phyloP scores from a whole-genome alignment of 2,888 invertebrate species.

The Epinotia brunnichana region DNA sequence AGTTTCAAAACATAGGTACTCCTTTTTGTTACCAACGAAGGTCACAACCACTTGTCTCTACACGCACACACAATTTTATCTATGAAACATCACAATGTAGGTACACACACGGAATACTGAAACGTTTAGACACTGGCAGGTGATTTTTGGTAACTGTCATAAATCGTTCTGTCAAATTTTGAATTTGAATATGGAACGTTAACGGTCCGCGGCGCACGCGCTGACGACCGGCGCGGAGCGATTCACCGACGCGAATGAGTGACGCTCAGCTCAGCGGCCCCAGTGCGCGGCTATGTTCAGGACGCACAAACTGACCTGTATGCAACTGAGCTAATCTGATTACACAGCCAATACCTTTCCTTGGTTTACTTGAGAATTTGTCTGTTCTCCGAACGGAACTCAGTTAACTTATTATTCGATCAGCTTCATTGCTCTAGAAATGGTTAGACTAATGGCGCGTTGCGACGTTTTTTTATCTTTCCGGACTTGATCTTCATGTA shows the following conservation, averaged over 20 bases:
- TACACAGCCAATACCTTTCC: slow-evolving; percentile 49
- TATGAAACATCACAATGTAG: slow-evolving; percentile 47
- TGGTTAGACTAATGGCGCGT: slow-evolving; percentile 33
- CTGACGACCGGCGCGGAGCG: slow-evolving; percentile 65
- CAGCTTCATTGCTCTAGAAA: slow-evolving; percentile 34
- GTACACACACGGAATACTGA: slow-evolving; percentile 50
- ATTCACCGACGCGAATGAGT: slow-evolving; percentile 74
- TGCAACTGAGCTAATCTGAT: slow-evolving; percentile 71
- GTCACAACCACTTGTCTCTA: slow-evolving; percentile 77
- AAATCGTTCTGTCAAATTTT: slow-evolving; percentile 55
- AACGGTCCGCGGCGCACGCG: slow-evolving; percentile 59
- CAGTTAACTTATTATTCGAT: slow-evolving; percentile 18
- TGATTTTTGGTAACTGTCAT: slow-evolving; percentile 54
- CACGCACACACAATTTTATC: slow-evolving; percentile 55
- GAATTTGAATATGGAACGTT: slow-evolving; percentile 69
- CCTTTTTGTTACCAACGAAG: slow-evolving; percentile 64
- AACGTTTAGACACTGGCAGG: slow-evolving; percentile 52
- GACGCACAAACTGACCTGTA: slow-evolving; percentile 68
- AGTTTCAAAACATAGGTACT: slow-evolving; percentile 57
- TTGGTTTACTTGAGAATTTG: slow-evolving; percentile 54
- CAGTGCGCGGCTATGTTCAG: slow-evolving; percentile 63
- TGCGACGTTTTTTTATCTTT: slow-evolving; percentile 26
- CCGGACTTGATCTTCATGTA: slow-evolving; percentile 33
- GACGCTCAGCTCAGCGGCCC: slow-evolving; percentile 50
- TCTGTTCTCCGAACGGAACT: slow-evolving; percentile 21